Evolutionary conservation across 2,797 vertebrate species (phyloP).

Genomic region (Anguilla pacifica): DNA sequence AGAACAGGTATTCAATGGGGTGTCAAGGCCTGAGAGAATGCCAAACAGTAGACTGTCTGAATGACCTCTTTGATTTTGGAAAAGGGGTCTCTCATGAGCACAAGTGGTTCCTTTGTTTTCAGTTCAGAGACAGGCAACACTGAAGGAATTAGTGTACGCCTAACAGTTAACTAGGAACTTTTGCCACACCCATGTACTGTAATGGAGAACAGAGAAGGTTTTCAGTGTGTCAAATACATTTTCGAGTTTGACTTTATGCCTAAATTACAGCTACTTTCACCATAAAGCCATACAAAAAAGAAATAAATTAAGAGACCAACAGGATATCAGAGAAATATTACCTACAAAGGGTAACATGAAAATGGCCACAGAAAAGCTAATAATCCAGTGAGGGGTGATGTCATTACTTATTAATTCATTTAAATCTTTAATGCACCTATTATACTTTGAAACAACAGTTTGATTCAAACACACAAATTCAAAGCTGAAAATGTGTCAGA

Average conservation of each 20-base stretch:
- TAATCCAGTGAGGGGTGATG: too few species aligned
- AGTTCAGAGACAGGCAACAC: not conserved
- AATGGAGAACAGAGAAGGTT: not conserved
- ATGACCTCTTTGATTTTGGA: conserved; percentile 10
- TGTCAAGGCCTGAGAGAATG: not conserved
- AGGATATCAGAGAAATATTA: too few species aligned
- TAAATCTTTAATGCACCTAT: too few species aligned
- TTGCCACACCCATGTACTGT: conserved; percentile 15
- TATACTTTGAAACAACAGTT: too few species aligned
- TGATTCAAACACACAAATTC: not conserved
- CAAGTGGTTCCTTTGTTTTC: conserved; percentile 7
- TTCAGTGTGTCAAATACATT: not conserved
- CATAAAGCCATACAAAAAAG: not conserved
- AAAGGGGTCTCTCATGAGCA: conserved; percentile 7
- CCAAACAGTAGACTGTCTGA: not conserved
- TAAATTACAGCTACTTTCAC: not conserved
- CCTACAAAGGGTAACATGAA: too few species aligned
- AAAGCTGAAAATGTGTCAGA: not conserved
- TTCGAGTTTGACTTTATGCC: not conserved
- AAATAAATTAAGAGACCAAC: not conserved
- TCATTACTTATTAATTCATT: too few species aligned
- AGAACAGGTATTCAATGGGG: conserved; percentile 2
- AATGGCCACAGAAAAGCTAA: too few species aligned
- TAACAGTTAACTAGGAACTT: not conserved
- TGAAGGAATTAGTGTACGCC: not conserved